Percentiles rank a stretch among this genome's conserved stretches.
phyloP scores from a whole-genome alignment of 2,888 invertebrate genomes.

The Philhelius pedissequus region DNA sequence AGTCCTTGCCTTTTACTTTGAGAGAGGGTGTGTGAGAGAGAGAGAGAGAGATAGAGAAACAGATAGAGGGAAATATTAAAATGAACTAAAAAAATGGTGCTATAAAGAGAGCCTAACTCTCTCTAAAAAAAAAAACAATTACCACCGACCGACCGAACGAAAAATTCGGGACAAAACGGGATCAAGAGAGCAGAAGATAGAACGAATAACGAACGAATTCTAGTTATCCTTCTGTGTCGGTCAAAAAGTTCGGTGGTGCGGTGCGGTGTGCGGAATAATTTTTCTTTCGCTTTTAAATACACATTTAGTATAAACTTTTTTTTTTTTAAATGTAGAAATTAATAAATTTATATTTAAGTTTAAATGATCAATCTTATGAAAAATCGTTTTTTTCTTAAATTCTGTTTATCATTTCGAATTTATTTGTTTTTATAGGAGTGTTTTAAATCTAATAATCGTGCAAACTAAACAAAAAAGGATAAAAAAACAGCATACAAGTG shows the following conservation, averaged over 20 bases:
- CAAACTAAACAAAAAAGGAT: slow-evolving; percentile 23
- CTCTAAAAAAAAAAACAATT: slow-evolving; percentile 12
- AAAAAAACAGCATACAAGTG: not conserved
- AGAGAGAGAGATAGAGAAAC: not conserved
- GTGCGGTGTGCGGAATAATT: slow-evolving; percentile 50
- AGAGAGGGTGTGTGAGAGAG: not conserved
- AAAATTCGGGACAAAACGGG: slow-evolving; percentile 29
- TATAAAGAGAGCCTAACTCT: slow-evolving; percentile 21
- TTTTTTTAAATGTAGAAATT: not conserved
- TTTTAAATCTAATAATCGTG: slow-evolving; percentile 27
- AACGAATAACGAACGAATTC: slow-evolving; percentile 15
- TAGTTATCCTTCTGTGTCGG: slow-evolving; percentile 40
- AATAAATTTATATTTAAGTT: not conserved
- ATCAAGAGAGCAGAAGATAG: slow-evolving; percentile 4
- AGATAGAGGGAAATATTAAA: not conserved
- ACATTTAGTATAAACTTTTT: slow-evolving; percentile 2
- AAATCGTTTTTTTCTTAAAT: not conserved
- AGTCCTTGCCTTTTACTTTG: not conserved
- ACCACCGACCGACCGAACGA: not conserved
- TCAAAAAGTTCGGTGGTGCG: slow-evolving; percentile 25
- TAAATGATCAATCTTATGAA: not conserved
- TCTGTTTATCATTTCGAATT: not conserved
- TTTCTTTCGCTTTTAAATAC: slow-evolving; percentile 4
- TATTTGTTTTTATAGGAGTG: slow-evolving; percentile 20
- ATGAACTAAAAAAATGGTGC: not conserved